phyloP scores from a whole-genome alignment of 2,797 vertebrate species.

The Pelodytes ibericus region DNA sequence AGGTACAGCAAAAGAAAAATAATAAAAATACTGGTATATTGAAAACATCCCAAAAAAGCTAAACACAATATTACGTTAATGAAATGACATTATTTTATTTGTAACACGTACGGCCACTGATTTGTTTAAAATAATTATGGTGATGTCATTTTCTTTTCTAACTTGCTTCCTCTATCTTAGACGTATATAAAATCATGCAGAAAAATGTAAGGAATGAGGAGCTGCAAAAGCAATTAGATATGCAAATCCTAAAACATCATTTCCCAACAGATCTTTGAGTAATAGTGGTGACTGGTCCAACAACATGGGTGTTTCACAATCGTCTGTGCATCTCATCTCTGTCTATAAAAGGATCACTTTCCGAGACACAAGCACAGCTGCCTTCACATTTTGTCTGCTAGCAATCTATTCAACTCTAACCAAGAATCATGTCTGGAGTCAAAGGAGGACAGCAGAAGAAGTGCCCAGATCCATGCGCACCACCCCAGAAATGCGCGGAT shows the following conservation, averaged over 20 bases:
- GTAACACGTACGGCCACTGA: too few relatives aligned
- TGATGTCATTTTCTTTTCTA: too few relatives aligned
- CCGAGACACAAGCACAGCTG: background rate
- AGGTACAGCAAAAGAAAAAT: too few relatives aligned
- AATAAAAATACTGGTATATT: too few relatives aligned
- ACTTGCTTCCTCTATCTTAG: too few relatives aligned
- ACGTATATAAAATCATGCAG: too few relatives aligned
- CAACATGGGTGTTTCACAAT: background rate
- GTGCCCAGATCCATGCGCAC: background rate
- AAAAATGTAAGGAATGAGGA: too few relatives aligned
- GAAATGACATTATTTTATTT: too few relatives aligned
- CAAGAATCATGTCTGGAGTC: constrained; percentile 1
- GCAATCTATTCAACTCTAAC: background rate
- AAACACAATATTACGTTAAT: too few relatives aligned
- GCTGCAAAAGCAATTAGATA: background rate
- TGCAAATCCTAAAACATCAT: background rate
- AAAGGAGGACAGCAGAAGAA: constrained; percentile 10
- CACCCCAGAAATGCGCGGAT: constrained; percentile 4
- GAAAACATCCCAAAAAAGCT: too few relatives aligned
- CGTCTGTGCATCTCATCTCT: background rate
- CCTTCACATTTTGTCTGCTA: background rate
- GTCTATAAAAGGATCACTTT: background rate
- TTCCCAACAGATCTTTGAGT: background rate
- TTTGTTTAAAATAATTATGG: too few relatives aligned
- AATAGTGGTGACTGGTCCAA: background rate